Evolutionary conservation across 1,140 invertebrate genomes (phyloP).

Genomic region (Diuraphis noxia): DNA sequence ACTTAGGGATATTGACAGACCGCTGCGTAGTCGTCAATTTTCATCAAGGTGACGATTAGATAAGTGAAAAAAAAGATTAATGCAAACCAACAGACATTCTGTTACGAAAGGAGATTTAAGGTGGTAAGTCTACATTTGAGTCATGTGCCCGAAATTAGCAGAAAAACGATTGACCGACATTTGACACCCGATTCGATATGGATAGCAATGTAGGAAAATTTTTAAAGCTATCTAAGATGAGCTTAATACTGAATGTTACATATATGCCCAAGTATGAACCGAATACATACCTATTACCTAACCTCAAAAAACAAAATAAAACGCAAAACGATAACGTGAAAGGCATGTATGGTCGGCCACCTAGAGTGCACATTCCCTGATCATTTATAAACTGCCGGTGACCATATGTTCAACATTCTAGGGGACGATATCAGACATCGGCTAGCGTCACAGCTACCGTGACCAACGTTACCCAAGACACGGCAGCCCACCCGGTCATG

Average conservation of each 20-base stretch:
- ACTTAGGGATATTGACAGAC: neutral
- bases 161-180: too few relatives aligned
- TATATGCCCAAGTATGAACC: neutral
- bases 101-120: neutral
- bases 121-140: neutral
- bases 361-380: neutral
- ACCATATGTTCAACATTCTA: neutral
- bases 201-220: too few relatives aligned
- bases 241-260: neutral
- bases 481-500: too few relatives aligned
- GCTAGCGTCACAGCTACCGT: too few relatives aligned
- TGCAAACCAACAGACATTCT: neutral
- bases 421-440: neutral
- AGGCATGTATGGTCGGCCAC: neutral
- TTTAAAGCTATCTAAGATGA: neutral
- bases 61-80: neutral
- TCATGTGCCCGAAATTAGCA: neutral
- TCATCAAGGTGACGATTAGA: neutral
- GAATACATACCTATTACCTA: neutral
- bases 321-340: neutral
- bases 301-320: constrained; percentile 33
- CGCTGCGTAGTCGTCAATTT: neutral
- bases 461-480: too few relatives aligned
- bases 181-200: neutral
- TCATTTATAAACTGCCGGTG: neutral